Evolutionary conservation across 2,113 vertebrate species (phyloP), one percentile per base, ranked within the genome.

Genomic region (Crotalus viridis): DNA sequence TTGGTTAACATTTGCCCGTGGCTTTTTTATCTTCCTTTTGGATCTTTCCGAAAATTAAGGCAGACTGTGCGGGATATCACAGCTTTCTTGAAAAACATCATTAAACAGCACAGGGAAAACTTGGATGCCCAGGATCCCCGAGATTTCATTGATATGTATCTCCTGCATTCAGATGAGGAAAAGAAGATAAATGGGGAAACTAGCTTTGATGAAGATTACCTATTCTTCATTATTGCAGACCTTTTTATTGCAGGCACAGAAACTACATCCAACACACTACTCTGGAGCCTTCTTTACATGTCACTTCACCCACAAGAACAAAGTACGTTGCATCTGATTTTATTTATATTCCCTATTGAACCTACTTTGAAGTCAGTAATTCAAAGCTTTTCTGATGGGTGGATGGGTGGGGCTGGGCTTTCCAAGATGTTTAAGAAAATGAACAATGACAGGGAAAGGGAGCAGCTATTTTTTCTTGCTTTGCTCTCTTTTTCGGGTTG

Each of bases 261-360:
- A 94, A 99, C 99, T 1, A 99, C 99, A 19, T 98, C 99, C 10
- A 99, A 99, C 94, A 99, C 99, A 0, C 22, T 99, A n/a, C 97
- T 99, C 55, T 99, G 99, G 99, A 98, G 98, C 95, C 96, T 99
- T 89, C 98, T 99, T n/a, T 99, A 99, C 93, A 98, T 99, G 99
- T 97, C 97, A 19, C 94, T 98, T 91, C 95, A 99, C 90, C 98
- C 98, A 1, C 97, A 98, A 48, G 90, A 98, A 43, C 99, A 99
- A 98, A 98, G 99, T 99, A 97, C 95, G 90, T 89, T 48, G 17
- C 19, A 43, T 69, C 4, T 21, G 28, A 55, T 74, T 26, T 48
- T 28, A 59, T 55, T 15, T 56, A 0, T 2, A 88, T 94, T 81
- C 43, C 17, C 33, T 81, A 21, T 19, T 9, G 33, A 81, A 81